These are phyloP conservation scores for Eupleurogrammus muticus DNA, from an alignment of 2,797 vertebrate genomes.

Conservation along the genomic window DNA sequence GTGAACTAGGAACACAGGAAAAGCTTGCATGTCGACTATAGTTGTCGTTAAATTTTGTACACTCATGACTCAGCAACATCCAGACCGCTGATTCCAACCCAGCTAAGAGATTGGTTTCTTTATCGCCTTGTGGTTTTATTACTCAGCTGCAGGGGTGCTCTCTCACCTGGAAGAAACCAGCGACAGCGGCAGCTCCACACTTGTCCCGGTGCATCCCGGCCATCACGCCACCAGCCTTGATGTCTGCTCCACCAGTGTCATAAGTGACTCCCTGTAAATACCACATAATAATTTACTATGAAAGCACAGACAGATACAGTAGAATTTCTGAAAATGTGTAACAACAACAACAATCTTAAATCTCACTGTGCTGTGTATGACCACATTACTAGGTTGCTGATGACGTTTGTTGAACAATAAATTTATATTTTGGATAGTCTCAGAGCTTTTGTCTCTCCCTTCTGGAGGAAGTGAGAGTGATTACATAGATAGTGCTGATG, in stretches of 20 bases:
- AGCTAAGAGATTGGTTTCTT: background rate
- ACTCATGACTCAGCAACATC: slow-evolving; percentile 1
- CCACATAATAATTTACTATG: background rate
- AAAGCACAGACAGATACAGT: background rate
- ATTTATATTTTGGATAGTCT: too few species aligned
- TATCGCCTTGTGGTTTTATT: background rate
- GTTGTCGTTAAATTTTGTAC: too few species aligned
- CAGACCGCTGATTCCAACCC: background rate
- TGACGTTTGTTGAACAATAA: too few species aligned
- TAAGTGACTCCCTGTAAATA: slow-evolving; percentile 86
- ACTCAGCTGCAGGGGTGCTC: background rate
- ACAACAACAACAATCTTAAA: too few species aligned
- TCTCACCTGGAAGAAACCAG: slow-evolving; percentile 87
- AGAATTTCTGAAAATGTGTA: background rate
- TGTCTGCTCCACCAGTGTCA: slow-evolving; percentile 88
- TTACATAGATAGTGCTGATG: too few species aligned
- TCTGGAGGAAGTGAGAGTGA: too few species aligned
- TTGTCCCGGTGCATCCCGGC: slow-evolving; percentile 90
- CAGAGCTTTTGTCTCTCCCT: too few species aligned
- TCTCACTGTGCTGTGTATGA: too few species aligned
- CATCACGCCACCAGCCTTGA: slow-evolving; percentile 88
- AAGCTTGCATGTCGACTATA: too few species aligned
- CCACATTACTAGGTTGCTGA: too few species aligned
- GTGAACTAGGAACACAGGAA: background rate
- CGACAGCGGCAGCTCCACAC: slow-evolving; percentile 87